Percentiles rank a stretch among this genome's conserved stretches.
These are phyloP conservation scores for Eledona agricola DNA, from an alignment of 2,888 invertebrate genomes.

Conservation along the genomic window DNA sequence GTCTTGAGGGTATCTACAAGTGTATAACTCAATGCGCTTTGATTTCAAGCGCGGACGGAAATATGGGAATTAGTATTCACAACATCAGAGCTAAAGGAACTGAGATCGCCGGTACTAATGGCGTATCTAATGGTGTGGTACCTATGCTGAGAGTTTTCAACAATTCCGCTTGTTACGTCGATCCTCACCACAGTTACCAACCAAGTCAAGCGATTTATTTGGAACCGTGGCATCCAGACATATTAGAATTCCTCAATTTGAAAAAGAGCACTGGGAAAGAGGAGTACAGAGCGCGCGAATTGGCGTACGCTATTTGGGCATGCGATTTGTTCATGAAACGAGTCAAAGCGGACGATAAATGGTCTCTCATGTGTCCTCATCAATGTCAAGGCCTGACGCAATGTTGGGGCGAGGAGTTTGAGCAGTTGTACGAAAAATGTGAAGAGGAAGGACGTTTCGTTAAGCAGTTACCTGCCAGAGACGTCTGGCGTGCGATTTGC, in stretches of 20 bases:
- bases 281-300: conserved; percentile 91
- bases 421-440: conserved; percentile 84
- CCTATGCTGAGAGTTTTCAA: conserved; percentile 97
- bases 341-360: conserved; percentile 81
- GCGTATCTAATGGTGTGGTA: conserved; percentile 92
- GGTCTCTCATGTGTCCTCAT: conserved; percentile 98
- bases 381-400: conserved; percentile 90
- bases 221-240: conserved; percentile 99
- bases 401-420: conserved; percentile 96
- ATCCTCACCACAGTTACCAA: conserved; percentile 97
- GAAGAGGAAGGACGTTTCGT: conserved; percentile 79
- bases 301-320: conserved; percentile 98
- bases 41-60: conserved; percentile 97
- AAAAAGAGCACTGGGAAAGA: conserved; percentile 97
- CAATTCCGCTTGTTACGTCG: conserved; percentile 95
- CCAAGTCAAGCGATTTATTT: conserved; percentile 98
- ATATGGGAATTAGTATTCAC: conserved; percentile 96
- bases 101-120: conserved; percentile 93
- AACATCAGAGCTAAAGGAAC: conserved; percentile 93
- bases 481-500: conserved; percentile 93
- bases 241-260: conserved; percentile 93
- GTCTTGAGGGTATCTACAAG: conserved; percentile 94
- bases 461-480: conserved; percentile 79
- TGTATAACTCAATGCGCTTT: conserved; percentile 92
- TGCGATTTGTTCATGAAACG: conserved; percentile 98